Evolutionary conservation across 2,113 vertebrate species (phyloP).

Genomic region (Malurus alboscapulatus): DNA sequence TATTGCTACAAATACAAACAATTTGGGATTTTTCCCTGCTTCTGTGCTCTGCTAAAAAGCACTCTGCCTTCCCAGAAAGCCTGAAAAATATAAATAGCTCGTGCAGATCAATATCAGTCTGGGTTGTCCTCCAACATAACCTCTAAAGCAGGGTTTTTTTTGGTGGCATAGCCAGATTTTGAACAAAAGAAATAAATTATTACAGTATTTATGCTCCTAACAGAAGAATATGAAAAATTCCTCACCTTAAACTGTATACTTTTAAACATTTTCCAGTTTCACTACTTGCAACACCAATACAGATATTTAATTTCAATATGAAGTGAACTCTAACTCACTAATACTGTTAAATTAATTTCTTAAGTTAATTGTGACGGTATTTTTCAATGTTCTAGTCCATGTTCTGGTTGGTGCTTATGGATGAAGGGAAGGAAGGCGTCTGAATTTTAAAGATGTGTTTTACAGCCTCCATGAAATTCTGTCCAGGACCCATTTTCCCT

Average conservation of each 20-base stretch:
- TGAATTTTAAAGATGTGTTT: background rate
- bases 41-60: background rate
- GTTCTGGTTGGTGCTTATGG: background rate
- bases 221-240: rapidly evolving
- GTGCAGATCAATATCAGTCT: background rate
- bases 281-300: background rate
- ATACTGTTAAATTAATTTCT: background rate
- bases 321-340: background rate
- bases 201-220: background rate
- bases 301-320: background rate
- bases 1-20: background rate
- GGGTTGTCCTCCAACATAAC: background rate
- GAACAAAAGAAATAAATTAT: background rate
- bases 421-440: background rate
- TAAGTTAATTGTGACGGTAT: background rate
- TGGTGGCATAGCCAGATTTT: background rate
- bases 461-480: background rate
- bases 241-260: background rate
- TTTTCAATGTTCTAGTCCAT: background rate
- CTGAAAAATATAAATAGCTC: background rate
- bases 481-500: background rate
- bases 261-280: background rate
- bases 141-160: background rate
- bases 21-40: background rate
- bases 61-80: background rate